phyloP scores from a whole-genome alignment of 1,140 invertebrate species.

The Trichonephila clavata region DNA sequence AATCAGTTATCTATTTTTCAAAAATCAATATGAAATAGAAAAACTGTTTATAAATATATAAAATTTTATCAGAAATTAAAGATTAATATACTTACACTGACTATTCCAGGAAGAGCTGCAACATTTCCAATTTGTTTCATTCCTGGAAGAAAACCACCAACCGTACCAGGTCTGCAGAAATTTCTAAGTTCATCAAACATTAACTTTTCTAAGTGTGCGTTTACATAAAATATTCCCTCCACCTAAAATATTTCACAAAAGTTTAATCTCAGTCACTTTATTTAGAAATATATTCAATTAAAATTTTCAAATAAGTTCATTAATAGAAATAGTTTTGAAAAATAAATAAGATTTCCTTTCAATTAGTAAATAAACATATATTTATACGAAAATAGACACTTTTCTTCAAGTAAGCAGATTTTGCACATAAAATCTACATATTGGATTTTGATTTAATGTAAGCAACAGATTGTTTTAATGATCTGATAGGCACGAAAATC shows the following conservation, averaged over 20 bases:
- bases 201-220: slow-evolving; percentile 93
- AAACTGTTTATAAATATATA: no score
- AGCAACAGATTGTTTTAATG: no score
- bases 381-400: background rate
- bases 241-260: slow-evolving; percentile 84
- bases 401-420: no score
- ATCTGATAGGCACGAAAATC: no score
- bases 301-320: background rate
- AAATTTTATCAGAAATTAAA: background rate
- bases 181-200: slow-evolving; percentile 99
- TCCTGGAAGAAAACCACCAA: slow-evolving; percentile 98
- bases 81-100: slow-evolving; percentile 84
- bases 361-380: background rate
- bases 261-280: background rate
- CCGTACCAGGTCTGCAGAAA: slow-evolving; percentile 91
- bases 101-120: slow-evolving; percentile 98
- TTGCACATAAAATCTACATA: no score
- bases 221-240: slow-evolving; percentile 99
- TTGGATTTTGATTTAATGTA: no score
- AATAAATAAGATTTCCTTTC: no score
- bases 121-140: slow-evolving; percentile 99
- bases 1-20: no score
- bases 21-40: no score
- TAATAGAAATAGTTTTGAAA: background rate
- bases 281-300: background rate